Evolutionary conservation across 2,888 invertebrate genomes (phyloP).

Genomic region (Pedicia rivosa): DNA sequence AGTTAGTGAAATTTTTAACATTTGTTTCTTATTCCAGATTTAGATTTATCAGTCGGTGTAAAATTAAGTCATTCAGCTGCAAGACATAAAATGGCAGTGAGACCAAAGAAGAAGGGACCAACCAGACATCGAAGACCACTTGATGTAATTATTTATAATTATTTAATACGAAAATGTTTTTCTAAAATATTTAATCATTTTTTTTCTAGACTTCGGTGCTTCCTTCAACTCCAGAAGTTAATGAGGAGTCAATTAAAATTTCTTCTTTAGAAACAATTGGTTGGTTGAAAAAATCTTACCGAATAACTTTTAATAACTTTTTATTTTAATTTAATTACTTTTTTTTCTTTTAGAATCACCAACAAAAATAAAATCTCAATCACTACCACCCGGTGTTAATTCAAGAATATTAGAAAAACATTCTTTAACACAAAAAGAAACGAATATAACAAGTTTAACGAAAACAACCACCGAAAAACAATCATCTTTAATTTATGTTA

Average conservation of each 20-base stretch:
- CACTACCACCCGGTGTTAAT: conserved; percentile 24
- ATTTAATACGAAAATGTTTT: neutral
- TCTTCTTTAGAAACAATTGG: too few relatives aligned
- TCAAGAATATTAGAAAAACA: conserved; percentile 20
- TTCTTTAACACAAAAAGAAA: neutral
- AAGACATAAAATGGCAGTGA: conserved; percentile 62
- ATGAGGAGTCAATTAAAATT: conserved; percentile 54
- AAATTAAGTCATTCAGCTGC: conserved; percentile 67
- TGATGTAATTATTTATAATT: conserved; percentile 28
- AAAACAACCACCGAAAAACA: conserved; percentile 7
- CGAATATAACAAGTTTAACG: conserved; percentile 2
- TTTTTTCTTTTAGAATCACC: conserved; percentile 13
- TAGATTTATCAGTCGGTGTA: conserved; percentile 25
- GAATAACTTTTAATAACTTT: too few relatives aligned
- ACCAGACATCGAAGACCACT: conserved; percentile 45
- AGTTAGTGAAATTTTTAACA: neutral
- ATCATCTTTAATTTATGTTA: conserved; percentile 6
- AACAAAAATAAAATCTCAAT: conserved; percentile 24
- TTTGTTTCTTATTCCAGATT: conserved; percentile 14
- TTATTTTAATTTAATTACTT: too few relatives aligned
- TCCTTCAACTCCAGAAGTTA: conserved; percentile 60
- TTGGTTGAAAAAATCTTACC: too few relatives aligned
- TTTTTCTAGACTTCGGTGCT: conserved; percentile 28
- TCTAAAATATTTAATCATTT: neutral
- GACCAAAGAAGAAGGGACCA: conserved; percentile 59